Evolutionary conservation across 2,888 invertebrate genomes (phyloP), one percentile per base, ranked within the genome.

Genomic region (Phasia obesa): DNA sequence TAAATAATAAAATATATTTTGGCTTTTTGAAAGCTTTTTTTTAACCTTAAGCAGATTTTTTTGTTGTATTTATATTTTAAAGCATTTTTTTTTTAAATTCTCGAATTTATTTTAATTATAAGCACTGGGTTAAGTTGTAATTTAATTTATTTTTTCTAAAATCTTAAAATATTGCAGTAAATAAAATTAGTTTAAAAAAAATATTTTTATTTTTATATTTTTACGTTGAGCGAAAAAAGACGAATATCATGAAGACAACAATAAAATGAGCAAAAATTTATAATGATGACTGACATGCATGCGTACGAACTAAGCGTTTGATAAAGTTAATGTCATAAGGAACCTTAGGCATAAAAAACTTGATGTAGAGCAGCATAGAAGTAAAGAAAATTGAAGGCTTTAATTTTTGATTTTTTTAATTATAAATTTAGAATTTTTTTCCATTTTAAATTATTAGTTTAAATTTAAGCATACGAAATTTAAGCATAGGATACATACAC

Each of bases 401-500:
- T 35, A 11, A 35, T 35, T 35, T 35, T 35, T 1, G 3, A 3
- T 31, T 6, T 7, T 31, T 31, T 31, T 31, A 9, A 31, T 35
- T 35, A n/a, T 6, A 35, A 35, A 35, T 35, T 2, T 35, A 35
- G 9, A 35, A 35, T 35, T 35, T 35, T 17, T 25, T n/a, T 19
- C n/a, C 25, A 9, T 49, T 51, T 38, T 19, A 13, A n/a, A 15
- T 42, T 42, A 15, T 59, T 49, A 1, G 15, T 11, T 49, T 6
- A 3, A 25, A 9, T 35, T 11, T 11, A 51, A 53, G 19, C 23
- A 3, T n/a, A 19, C 13, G 19, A 65, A 35, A 23, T 49, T n/a
- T 11, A 23, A 25, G 21, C 25, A 27, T 27, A 65, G 67, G 59
- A 79, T 65, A 75, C 21, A 64, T 44, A 74, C 59, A 78, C 70